Evolutionary conservation across 2,797 vertebrate genomes (phyloP).

Genomic region (Sphenopsis melanotis): DNA sequence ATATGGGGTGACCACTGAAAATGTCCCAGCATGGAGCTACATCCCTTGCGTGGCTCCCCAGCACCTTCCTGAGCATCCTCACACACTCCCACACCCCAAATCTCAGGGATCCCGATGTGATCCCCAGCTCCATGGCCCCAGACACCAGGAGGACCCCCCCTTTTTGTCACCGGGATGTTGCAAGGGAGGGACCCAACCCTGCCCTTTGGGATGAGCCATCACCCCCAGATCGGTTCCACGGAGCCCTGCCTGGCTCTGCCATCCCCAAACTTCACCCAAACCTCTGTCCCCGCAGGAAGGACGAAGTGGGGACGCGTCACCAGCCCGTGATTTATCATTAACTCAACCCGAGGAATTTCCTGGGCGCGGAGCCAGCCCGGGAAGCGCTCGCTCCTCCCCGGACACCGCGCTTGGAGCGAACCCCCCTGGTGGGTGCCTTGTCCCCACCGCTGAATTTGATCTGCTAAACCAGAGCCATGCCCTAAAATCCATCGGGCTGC

Average conservation of each 20-base stretch:
- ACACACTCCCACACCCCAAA: not conserved
- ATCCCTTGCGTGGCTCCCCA: not conserved
- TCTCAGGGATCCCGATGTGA: not conserved
- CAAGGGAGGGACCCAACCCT: rapidly evolving
- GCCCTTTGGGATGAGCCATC: not conserved
- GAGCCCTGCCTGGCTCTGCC: not conserved
- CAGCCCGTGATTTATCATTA: not conserved
- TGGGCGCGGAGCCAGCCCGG: not conserved
- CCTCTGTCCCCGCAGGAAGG: not conserved
- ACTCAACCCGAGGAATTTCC: not conserved
- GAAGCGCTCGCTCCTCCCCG: not conserved
- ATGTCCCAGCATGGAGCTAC: rapidly evolving
- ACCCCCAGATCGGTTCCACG: not conserved
- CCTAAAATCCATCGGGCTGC: not conserved
- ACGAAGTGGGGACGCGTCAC: rapidly evolving
- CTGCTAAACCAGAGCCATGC: rapidly evolving
- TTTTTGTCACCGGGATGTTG: not conserved
- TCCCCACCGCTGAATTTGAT: not conserved
- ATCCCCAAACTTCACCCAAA: not conserved
- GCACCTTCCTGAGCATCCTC: not conserved
- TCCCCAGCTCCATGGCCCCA: rapidly evolving
- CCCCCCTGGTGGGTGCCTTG: not conserved
- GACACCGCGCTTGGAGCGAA: rapidly evolving
- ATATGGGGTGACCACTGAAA: rapidly evolving
- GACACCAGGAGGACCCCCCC: not conserved